Evolutionary conservation across 2,888 invertebrate species (phyloP).

Genomic region (Zygothrica quintamaculata): DNA sequence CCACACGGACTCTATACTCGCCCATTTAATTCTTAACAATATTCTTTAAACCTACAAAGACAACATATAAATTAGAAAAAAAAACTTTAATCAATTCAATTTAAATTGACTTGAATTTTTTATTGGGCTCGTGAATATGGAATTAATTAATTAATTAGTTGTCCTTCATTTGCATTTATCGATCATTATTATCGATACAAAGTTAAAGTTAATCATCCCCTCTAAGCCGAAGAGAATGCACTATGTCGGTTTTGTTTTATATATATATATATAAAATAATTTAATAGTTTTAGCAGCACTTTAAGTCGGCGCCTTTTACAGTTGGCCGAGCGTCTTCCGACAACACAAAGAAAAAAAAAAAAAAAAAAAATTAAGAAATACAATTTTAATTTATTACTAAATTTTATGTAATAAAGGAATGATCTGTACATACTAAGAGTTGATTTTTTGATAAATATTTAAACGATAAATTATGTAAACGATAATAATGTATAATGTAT

Average conservation of each 20-base stretch:
- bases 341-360: constrained; percentile 23
- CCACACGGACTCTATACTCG: no score
- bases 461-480: no score
- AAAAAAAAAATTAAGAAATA: constrained; percentile 21
- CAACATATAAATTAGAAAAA: no score
- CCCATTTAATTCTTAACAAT: no score
- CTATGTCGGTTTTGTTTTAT: constrained; percentile 66
- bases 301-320: constrained; percentile 26
- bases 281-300: constrained; percentile 27
- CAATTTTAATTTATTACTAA: constrained; percentile 51
- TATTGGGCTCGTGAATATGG: no score
- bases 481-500: constrained; percentile 1
- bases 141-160: no score
- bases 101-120: no score
- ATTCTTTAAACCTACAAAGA: no score
- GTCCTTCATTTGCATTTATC: constrained; percentile 40
- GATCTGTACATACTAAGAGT: constrained; percentile 50
- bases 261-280: constrained; percentile 57
- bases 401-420: constrained; percentile 55
- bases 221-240: constrained; percentile 7
- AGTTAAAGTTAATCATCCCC: not conserved
- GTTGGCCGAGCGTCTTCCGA: constrained; percentile 51
- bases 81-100: no score
- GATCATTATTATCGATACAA: constrained; percentile 27
- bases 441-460: constrained; percentile 12